Percentiles rank a stretch among this genome's conserved stretches.
Evolutionary conservation across 1,140 invertebrate genomes (phyloP).

Genomic region (Choristoneura fumiferana): DNA sequence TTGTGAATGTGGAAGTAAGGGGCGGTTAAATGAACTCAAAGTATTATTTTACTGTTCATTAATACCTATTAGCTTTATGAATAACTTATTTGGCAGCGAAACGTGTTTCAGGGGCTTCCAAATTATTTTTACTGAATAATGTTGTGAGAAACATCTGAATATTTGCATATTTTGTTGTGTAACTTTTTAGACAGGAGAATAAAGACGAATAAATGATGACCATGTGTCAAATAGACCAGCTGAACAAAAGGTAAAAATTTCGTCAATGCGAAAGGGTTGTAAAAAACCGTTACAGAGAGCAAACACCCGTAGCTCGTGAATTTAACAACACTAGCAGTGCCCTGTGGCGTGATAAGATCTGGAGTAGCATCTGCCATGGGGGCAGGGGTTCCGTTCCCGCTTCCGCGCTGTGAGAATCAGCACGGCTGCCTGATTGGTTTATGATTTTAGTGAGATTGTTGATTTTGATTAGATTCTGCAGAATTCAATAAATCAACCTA

Average conservation of each 20-base stretch:
- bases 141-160: no score
- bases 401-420: conserved; percentile 58
- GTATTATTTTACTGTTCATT: conserved; percentile 20
- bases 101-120: no score
- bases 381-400: conserved; percentile 50
- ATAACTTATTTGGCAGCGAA: background rate
- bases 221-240: conserved; percentile 8
- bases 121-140: no score
- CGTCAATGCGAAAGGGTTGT: conserved; percentile 30
- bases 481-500: conserved; percentile 8
- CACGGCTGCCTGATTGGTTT: conserved; percentile 52
- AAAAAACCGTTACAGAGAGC: conserved; percentile 65
- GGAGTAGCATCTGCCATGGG: conserved; percentile 61
- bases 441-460: conserved; percentile 42
- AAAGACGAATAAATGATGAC: conserved; percentile 1
- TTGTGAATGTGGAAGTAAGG: conserved; percentile 38
- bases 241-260: conserved; percentile 11
- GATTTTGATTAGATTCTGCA: conserved; percentile 10
- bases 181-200: no score
- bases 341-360: conserved; percentile 70
- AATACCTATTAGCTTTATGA: background rate
- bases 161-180: no score
- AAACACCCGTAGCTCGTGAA: conserved; percentile 47
- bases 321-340: conserved; percentile 58
- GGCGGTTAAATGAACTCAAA: conserved; percentile 36